Conservation (phyloP, 2,888 invertebrate genomes). For the Hypena proboscidalis region DNA sequence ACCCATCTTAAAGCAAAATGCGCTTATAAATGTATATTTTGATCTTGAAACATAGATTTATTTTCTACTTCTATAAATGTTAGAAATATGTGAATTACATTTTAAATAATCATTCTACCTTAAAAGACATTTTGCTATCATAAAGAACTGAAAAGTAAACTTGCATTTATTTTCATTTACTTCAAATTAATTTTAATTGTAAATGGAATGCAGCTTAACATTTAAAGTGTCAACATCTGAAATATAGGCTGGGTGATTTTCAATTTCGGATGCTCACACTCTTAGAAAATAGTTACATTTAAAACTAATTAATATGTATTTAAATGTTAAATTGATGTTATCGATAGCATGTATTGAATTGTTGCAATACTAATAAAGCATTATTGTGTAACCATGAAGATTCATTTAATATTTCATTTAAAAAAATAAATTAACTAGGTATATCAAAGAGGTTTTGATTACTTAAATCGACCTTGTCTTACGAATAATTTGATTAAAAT, state of each 20-base stretch:
- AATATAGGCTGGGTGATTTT: constrained; percentile 53
- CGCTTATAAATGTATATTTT: constrained; percentile 46
- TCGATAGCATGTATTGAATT: constrained; percentile 44
- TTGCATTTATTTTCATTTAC: constrained; percentile 9
- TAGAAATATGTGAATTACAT: background rate
- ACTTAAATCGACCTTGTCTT: constrained; percentile 19
- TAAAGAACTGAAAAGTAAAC: background rate
- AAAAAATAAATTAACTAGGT: constrained; percentile 35
- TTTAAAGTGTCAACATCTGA: constrained; percentile 45
- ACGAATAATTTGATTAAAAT: constrained; percentile 5
- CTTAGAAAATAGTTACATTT: constrained; percentile 18
- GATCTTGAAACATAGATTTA: constrained; percentile 8
- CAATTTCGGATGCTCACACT: constrained; percentile 46
- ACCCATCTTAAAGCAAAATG: constrained; percentile 49
- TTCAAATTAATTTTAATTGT: constrained; percentile 2
- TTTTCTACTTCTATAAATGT: background rate
- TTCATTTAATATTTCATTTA: constrained; percentile 44
- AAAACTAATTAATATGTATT: constrained; percentile 29
- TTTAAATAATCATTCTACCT: constrained; percentile 4
- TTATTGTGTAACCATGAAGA: constrained; percentile 44
- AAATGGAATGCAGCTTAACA: constrained; percentile 5
- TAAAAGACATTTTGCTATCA: constrained; percentile 4
- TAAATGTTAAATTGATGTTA: constrained; percentile 47
- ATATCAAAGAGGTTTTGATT: constrained; percentile 28
- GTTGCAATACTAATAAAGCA: constrained; percentile 50